Conservation (phyloP, 2,797 vertebrate species). For the Smutsia gigantea region DNA sequence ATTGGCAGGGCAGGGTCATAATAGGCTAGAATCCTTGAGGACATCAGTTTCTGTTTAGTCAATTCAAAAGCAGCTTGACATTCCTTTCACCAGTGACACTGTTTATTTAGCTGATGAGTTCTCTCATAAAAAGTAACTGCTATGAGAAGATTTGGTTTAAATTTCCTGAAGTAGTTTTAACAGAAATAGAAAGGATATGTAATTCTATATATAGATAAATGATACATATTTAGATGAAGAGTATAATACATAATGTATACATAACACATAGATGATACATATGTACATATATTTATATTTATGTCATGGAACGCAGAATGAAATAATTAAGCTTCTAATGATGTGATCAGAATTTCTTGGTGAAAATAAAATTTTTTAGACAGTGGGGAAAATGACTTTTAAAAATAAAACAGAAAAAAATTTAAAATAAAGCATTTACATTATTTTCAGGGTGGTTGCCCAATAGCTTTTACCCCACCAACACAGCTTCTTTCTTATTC, state of each 20-base stretch:
- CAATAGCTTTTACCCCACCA: not conserved
- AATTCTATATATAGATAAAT: slow-evolving; percentile 61
- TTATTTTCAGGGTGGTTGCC: not conserved
- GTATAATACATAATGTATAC: not conserved
- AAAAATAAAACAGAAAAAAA: not conserved
- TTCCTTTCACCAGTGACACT: slow-evolving; percentile 82
- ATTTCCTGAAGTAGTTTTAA: slow-evolving; percentile 77
- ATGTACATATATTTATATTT: not conserved
- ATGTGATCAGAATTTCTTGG: slow-evolving; percentile 17
- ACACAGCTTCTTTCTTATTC: not conserved
- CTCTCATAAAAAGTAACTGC: slow-evolving; percentile 81
- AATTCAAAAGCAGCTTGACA: slow-evolving; percentile 84
- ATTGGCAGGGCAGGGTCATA: slow-evolving; percentile 84
- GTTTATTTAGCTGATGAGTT: slow-evolving; percentile 78
- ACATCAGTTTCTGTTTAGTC: slow-evolving; percentile 82
- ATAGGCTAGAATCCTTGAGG: slow-evolving; percentile 82
- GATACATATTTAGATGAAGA: not conserved
- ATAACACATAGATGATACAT: not conserved
- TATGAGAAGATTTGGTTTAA: slow-evolving; percentile 77
- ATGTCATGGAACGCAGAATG: not conserved
- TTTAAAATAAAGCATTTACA: not conserved
- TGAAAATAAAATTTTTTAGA: slow-evolving; percentile 18
- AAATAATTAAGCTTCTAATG: not conserved
- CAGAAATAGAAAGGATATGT: slow-evolving; percentile 72
- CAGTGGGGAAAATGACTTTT: not conserved